phyloP scores from a whole-genome alignment of 2,113 vertebrate genomes.

The Laticauda colubrina region DNA sequence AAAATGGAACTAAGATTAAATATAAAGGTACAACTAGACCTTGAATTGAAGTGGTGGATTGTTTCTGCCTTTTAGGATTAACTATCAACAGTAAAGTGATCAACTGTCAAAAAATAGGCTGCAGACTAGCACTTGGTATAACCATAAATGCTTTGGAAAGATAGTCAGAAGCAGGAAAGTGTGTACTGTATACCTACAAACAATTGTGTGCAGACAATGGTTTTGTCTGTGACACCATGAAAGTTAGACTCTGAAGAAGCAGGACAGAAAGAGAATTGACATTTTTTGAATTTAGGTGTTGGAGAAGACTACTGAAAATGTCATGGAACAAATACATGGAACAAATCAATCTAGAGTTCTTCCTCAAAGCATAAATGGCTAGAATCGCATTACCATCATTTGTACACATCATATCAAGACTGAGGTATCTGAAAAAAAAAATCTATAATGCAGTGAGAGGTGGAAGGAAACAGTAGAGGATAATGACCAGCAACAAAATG shows the following conservation, averaged over 20 bases:
- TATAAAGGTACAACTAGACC: not conserved
- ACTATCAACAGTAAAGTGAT: not conserved
- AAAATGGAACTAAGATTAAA: not conserved
- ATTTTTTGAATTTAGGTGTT: not conserved
- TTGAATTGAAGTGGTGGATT: not conserved
- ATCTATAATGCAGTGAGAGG: not conserved
- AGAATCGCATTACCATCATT: not conserved
- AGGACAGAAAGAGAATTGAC: not conserved
- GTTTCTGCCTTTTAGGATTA: not conserved
- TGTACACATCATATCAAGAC: not conserved
- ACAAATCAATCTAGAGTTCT: not conserved
- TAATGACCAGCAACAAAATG: not conserved
- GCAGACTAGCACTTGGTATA: not conserved
- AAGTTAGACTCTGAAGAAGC: not conserved
- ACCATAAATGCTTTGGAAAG: not conserved
- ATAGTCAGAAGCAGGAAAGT: not conserved
- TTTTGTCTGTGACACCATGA: not conserved
- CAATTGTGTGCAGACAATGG: not conserved
- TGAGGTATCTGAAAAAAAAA: not conserved
- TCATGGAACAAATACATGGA: not conserved
- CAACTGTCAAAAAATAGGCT: not conserved
- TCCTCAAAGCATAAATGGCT: not conserved
- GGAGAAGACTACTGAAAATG: not conserved
- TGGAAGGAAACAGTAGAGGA: not conserved
- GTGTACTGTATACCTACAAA: not conserved